Conservation (phyloP, 2,888 invertebrate genomes). For the Plagiodera versicolora region DNA sequence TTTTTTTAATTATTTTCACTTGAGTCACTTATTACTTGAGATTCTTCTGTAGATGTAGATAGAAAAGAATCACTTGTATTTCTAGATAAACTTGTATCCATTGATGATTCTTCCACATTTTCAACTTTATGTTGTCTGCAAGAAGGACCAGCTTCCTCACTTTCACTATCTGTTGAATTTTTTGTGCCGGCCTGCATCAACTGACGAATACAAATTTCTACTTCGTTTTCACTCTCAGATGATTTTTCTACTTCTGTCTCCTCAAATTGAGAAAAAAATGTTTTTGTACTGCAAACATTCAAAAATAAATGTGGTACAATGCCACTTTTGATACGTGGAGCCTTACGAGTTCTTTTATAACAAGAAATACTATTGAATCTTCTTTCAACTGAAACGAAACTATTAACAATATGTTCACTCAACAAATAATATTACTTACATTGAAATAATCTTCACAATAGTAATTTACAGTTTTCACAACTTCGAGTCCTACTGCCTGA, state of each 20-base stretch:
- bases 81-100: background rate
- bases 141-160: background rate
- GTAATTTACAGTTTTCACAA: slow-evolving; percentile 4
- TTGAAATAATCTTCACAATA: background rate
- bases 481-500: slow-evolving; percentile 2
- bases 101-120: background rate
- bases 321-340: slow-evolving; percentile 2
- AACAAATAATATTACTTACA: slow-evolving; percentile 1
- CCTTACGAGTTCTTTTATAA: background rate
- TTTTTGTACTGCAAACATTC: background rate
- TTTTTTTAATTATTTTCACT: background rate
- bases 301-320: slow-evolving; percentile 1
- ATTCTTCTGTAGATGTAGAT: background rate
- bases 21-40: background rate
- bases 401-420: background rate
- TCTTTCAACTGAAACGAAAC: slow-evolving; percentile 1
- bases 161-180: no score
- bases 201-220: no score
- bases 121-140: slow-evolving; percentile 2
- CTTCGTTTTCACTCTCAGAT: no score
- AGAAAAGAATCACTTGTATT: background rate
- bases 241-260: slow-evolving; percentile 2
- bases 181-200: no score
- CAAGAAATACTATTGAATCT: background rate
- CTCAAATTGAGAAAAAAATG: background rate